A percentile compares a stretch with the other conserved stretches of the same genome.
Conservation (phyloP, 2,888 invertebrate species). For the Ischnura elegans region DNA sequence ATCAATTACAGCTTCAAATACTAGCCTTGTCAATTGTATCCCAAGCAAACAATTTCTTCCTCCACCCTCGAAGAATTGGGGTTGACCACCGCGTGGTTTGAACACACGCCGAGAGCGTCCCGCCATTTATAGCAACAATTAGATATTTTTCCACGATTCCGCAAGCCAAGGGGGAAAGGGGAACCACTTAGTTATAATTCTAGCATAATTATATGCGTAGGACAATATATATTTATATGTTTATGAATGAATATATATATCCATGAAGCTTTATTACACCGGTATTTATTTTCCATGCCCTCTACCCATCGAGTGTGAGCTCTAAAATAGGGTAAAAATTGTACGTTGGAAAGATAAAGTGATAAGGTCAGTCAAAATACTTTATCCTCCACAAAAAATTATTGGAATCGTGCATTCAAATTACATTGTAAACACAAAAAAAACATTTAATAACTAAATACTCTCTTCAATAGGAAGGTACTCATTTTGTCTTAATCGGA, state of each 20-base stretch:
- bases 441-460: conserved; percentile 55
- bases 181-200: conserved; percentile 60
- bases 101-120: conserved; percentile 38
- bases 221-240: neutral
- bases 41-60: neutral
- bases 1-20: conserved; percentile 29
- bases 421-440: conserved; percentile 57
- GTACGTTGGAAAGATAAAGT: conserved; percentile 66
- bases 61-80: neutral
- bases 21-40: conserved; percentile 18
- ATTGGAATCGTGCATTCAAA: conserved; percentile 62
- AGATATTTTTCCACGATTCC: conserved; percentile 45
- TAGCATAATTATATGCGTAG: conserved; percentile 65
- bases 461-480: conserved; percentile 62
- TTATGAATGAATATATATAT: conserved; percentile 25
- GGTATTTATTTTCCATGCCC: conserved; percentile 62
- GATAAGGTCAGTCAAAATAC: conserved; percentile 65
- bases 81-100: neutral
- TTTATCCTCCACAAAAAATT: conserved; percentile 59
- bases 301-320: conserved; percentile 60
- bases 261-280: conserved; percentile 66
- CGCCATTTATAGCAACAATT: neutral
- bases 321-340: conserved; percentile 66
- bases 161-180: conserved; percentile 57
- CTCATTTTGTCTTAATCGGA: conserved; percentile 55